Percentiles rank a stretch among this genome's conserved stretches.
These are phyloP conservation scores for Galerucella calmariensis DNA, from an alignment of 2,888 invertebrate species.

Conservation along the genomic window DNA sequence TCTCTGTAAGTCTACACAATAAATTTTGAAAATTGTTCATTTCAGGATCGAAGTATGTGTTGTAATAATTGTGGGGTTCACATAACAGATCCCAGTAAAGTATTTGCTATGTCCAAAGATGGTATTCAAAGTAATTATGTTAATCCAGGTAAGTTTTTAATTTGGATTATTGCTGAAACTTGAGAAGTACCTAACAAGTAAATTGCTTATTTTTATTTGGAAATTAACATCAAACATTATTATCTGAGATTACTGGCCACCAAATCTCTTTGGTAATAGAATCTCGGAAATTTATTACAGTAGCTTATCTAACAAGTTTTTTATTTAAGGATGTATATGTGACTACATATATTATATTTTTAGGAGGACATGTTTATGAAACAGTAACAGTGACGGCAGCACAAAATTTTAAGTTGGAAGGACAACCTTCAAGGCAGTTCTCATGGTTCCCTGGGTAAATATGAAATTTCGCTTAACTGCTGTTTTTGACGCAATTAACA, in stretches of 20 bases:
- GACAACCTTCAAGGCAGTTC: constrained; percentile 75
- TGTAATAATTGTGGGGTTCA: constrained; percentile 70
- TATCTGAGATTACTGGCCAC: too few relatives aligned
- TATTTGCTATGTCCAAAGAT: constrained; percentile 84
- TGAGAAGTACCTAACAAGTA: too few relatives aligned
- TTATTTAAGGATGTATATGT: background rate
- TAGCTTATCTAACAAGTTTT: background rate
- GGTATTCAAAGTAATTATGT: constrained; percentile 85
- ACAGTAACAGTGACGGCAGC: constrained; percentile 77
- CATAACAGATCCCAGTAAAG: constrained; percentile 74
- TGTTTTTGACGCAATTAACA: too few relatives aligned
- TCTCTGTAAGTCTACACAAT: background rate
- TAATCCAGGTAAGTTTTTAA: constrained; percentile 70
- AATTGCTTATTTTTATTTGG: too few relatives aligned
- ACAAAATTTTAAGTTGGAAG: constrained; percentile 66
- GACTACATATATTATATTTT: constrained; percentile 23
- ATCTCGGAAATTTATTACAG: too few relatives aligned
- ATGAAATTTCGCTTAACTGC: constrained; percentile 17
- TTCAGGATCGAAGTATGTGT: constrained; percentile 67
- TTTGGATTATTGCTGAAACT: background rate
- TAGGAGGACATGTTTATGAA: constrained; percentile 79
- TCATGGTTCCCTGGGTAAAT: constrained; percentile 88
- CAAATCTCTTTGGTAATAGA: too few relatives aligned
- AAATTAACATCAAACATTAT: too few relatives aligned
- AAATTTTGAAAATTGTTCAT: background rate